phyloP scores from a whole-genome alignment of 2,797 vertebrate genomes.

The Dendrocincla tyrannina region DNA sequence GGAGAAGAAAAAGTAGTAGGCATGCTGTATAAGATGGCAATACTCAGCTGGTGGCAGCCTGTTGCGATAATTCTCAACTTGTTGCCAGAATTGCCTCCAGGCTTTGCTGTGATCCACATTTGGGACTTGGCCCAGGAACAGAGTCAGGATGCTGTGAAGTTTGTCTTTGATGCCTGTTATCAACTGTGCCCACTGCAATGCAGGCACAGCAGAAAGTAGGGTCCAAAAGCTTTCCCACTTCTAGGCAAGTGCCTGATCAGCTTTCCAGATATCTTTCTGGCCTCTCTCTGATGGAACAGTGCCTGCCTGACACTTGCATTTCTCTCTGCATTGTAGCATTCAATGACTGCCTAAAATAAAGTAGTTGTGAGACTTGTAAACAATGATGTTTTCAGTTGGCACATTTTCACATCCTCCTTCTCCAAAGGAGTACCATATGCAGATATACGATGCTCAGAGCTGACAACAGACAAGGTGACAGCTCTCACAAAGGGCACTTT shows the following conservation, averaged over 20 bases:
- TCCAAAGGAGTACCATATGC: not conserved
- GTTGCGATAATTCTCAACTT: not conserved
- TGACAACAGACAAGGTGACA: not conserved
- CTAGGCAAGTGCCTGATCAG: not conserved
- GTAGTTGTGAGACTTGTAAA: not conserved
- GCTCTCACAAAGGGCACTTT: not conserved
- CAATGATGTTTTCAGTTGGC: not conserved
- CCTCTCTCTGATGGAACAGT: not conserved
- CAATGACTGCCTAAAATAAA: not conserved
- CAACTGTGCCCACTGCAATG: not conserved
- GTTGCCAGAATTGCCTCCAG: not conserved
- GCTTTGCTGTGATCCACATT: not conserved
- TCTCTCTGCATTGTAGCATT: not conserved
- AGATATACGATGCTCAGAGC: not conserved
- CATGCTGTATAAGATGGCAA: not conserved
- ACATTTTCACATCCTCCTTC: fast-evolving
- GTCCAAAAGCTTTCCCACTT: not conserved
- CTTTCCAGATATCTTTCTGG: not conserved
- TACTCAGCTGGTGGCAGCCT: not conserved
- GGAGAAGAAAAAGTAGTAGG: not conserved
- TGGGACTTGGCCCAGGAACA: not conserved
- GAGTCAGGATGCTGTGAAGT: not conserved
- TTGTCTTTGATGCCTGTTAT: not conserved
- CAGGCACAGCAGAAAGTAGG: not conserved
- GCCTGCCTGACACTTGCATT: not conserved